These are phyloP conservation scores for Lepidocyrtinus sp. DNA, from an alignment of 2,888 invertebrate genomes.

Conservation along the genomic window DNA sequence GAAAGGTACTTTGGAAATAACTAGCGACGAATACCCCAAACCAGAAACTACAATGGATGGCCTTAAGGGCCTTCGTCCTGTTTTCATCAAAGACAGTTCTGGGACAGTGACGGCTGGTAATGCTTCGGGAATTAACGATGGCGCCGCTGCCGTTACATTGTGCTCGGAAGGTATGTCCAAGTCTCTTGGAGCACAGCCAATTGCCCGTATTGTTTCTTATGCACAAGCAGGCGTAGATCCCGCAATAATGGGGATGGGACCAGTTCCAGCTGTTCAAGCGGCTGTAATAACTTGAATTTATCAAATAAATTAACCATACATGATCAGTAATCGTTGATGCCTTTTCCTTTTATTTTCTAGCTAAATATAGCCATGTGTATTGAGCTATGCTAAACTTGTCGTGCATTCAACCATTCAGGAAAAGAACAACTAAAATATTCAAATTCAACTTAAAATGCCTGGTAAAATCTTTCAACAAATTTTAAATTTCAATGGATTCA, in stretches of 20 bases:
- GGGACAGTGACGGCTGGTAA: constrained; percentile 84
- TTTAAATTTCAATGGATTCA: no score
- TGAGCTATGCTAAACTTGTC: constrained; percentile 74
- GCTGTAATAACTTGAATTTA: constrained; percentile 77
- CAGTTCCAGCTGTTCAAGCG: constrained; percentile 80
- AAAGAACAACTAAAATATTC: background rate
- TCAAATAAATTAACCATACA: no score
- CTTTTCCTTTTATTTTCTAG: no score
- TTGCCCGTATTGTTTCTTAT: constrained; percentile 85
- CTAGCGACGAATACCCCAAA: constrained; percentile 82
- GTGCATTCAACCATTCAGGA: no score
- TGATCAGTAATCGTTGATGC: background rate
- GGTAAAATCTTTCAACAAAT: background rate
- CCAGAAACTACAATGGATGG: constrained; percentile 77
- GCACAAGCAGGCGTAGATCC: constrained; percentile 87
- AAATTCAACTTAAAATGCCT: background rate
- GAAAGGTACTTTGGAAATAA: constrained; percentile 74
- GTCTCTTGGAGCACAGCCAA: constrained; percentile 76
- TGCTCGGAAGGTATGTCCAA: constrained; percentile 76
- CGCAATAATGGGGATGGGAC: constrained; percentile 84
- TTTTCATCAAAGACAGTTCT: constrained; percentile 68
- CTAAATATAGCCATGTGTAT: constrained; percentile 81
- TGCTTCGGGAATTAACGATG: constrained; percentile 89
- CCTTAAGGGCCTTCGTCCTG: constrained; percentile 78
- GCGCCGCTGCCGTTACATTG: constrained; percentile 88